A percentile compares a stretch with the other conserved stretches of the same genome.
Evolutionary conservation across 2,797 vertebrate species (phyloP).

Genomic region (Dromococcyx pavoninus): DNA sequence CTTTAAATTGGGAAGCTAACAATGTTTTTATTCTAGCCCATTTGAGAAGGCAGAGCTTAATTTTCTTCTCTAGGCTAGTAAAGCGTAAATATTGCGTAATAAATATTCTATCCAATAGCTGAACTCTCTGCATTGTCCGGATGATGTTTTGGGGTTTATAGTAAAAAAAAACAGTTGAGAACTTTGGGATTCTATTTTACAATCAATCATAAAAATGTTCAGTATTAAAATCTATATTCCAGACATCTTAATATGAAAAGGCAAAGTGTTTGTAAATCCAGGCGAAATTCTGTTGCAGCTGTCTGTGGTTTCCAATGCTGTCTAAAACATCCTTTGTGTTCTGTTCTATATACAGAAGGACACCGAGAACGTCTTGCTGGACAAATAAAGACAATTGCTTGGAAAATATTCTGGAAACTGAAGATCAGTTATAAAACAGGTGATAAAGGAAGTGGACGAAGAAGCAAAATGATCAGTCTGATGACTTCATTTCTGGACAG

Average conservation of each 20-base stretch:
- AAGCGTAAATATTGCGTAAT: not conserved
- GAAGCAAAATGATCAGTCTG: not conserved
- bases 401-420: not conserved
- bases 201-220: not conserved
- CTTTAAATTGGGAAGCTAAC: accelerated
- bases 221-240: not conserved
- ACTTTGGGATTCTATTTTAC: not conserved
- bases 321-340: not conserved
- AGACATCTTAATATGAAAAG: not conserved
- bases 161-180: not conserved
- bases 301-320: not conserved
- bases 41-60: not conserved
- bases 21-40: not conserved
- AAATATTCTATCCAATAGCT: not conserved
- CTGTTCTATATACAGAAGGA: not conserved
- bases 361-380: not conserved
- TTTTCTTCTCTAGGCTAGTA: not conserved
- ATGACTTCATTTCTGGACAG: not conserved
- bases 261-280: not conserved
- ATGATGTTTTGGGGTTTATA: not conserved
- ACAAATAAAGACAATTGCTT: not conserved
- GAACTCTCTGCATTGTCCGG: not conserved
- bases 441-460: not conserved
- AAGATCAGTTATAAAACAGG: not conserved
- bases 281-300: not conserved